phyloP scores from a whole-genome alignment of 2,888 invertebrate genomes.

The Drosophila kanekoi region DNA sequence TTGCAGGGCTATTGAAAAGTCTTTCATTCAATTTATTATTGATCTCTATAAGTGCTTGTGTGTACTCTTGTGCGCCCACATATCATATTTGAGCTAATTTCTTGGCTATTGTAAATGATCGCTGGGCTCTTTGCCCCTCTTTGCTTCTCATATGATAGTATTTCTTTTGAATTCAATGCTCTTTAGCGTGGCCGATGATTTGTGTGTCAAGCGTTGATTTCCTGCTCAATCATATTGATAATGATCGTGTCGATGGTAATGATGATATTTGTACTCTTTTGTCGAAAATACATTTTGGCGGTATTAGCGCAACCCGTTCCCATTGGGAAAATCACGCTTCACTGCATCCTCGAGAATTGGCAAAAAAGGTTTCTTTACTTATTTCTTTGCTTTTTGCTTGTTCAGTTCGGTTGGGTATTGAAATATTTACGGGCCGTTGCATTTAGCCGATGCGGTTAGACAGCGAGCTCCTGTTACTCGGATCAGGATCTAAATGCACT shows the following conservation, averaged over 20 bases:
- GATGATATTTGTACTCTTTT: constrained; percentile 40
- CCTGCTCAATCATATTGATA: constrained; percentile 46
- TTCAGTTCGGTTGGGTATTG: constrained; percentile 24
- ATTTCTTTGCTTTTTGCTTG: constrained; percentile 10
- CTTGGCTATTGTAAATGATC: constrained; percentile 14
- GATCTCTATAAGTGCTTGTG: neutral
- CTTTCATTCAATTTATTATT: too few species aligned
- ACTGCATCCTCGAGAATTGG: constrained; percentile 58
- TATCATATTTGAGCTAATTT: constrained; percentile 6
- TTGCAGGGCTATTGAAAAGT: too few species aligned
- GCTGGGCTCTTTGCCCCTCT: neutral
- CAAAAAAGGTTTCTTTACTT: constrained; percentile 36
- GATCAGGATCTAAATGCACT: constrained; percentile 76
- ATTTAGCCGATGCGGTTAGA: constrained; percentile 75
- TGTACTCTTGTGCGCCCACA: neutral
- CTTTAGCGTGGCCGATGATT: constrained; percentile 46
- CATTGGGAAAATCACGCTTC: constrained; percentile 41
- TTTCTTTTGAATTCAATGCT: constrained; percentile 23
- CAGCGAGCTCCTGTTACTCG: constrained; percentile 49
- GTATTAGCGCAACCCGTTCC: constrained; percentile 66
- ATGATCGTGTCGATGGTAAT: constrained; percentile 16
- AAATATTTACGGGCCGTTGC: constrained; percentile 68
- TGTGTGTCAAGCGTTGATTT: constrained; percentile 72
- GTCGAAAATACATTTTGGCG: constrained; percentile 61
- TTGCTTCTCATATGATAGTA: neutral